Conservation (phyloP, 2,797 vertebrate species). For the Rhynchotus rufescens region DNA sequence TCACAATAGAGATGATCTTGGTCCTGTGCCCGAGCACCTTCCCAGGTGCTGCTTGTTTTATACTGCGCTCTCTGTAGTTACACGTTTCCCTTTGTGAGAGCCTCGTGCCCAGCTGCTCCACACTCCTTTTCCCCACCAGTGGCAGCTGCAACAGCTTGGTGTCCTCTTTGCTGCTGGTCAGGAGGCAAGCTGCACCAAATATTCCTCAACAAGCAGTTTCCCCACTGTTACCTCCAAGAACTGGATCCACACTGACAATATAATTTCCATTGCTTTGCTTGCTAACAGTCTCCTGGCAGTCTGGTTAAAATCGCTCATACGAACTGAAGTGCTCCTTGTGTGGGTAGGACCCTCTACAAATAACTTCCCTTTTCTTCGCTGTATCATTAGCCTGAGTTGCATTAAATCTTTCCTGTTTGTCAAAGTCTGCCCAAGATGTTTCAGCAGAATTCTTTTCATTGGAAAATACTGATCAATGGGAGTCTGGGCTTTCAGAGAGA, state of each 20-base stretch:
- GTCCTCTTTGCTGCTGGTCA: background rate
- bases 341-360: fast-evolving
- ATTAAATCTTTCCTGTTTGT: background rate
- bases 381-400: background rate
- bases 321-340: background rate
- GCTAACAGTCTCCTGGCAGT: background rate
- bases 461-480: background rate
- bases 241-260: background rate
- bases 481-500: background rate
- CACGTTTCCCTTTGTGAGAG: background rate
- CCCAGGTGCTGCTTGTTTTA: background rate
- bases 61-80: too few relatives aligned
- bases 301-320: background rate
- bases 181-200: background rate
- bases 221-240: background rate
- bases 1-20: fast-evolving
- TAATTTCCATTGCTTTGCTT: background rate
- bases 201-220: background rate
- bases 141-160: background rate
- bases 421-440: background rate
- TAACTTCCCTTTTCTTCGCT: background rate
- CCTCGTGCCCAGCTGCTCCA: background rate
- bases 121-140: background rate
- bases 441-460: background rate
- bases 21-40: background rate